Percentiles rank a stretch among this genome's conserved stretches.
These are phyloP conservation scores for Andrena flavipes DNA, from an alignment of 2,888 invertebrate genomes.

Conservation along the genomic window DNA sequence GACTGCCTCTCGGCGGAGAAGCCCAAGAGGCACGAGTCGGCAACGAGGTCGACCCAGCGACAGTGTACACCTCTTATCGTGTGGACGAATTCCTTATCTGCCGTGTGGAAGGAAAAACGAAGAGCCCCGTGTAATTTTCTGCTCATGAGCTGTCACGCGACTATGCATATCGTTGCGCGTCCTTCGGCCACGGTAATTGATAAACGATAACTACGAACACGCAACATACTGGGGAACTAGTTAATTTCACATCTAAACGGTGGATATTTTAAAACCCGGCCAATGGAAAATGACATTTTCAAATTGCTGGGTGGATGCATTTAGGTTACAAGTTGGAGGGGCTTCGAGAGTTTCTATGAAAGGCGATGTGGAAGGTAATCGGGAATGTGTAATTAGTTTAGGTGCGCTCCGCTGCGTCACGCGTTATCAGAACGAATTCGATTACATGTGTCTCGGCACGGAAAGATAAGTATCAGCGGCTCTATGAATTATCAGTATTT, in stretches of 20 bases:
- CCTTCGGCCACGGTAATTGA: constrained; percentile 6
- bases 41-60: constrained; percentile 40
- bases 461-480: constrained; percentile 21
- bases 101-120: constrained; percentile 18
- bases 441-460: neutral
- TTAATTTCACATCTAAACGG: neutral
- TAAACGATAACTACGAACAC: neutral
- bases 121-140: constrained; percentile 50
- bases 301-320: too few species aligned
- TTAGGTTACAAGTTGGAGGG: too few species aligned
- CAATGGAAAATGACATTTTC: too few species aligned
- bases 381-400: too few species aligned
- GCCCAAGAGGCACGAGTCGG: constrained; percentile 32
- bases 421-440: neutral
- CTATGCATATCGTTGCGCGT: constrained; percentile 53
- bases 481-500: neutral
- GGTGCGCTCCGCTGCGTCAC: neutral
- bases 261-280: too few species aligned
- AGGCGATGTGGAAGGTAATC: too few species aligned
- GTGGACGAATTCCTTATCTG: constrained; percentile 62
- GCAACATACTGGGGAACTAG: neutral
- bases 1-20: constrained; percentile 36
- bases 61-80: constrained; percentile 40
- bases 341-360: too few species aligned
- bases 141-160: constrained; percentile 43